Base-by-base conservation (phyloP, 2,888 invertebrate species). In the Nectonema munidae region DNA sequence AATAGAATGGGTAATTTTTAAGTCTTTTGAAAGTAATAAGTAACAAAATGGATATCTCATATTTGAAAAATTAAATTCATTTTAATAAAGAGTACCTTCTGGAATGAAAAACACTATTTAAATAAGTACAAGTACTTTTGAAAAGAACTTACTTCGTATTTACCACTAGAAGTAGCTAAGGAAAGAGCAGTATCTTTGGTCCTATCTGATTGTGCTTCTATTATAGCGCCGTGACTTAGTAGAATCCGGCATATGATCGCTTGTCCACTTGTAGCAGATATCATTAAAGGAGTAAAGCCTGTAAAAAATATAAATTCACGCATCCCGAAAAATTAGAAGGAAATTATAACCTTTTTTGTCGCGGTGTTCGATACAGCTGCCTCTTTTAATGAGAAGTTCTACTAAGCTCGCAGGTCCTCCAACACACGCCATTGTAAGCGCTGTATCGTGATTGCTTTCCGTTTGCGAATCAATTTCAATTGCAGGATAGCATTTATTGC, bases 151-250 rank as follows among this genome's bases (percentile, higher is more conserved):
- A 63, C 70, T 59, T 89, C 89, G 56, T 76, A 83, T 46, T 83
- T 66, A 11, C 89, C 89, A 38, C 86, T 83, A 42, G 81, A 81
- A 59, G 89, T 89, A 2, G 89, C 89, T 41, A 95, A 61, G 40
- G 86, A 86, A 16, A 95, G 61, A 1, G 95, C 83, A 13, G 89
- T 89, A 58, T 89, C 95, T 62, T 95, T 95, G 45, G 89, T 95
- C 49, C 89, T 66, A 57, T 95, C 95, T 1, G 83, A 83, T 60
- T 89, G 86, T 21, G 89, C 89, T 55, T 95, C 95, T 47, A 95
- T 71, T 52, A 86, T 79, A n/a, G 86, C 86, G 44, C 71, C 72
- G 56, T 75, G 69, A 55, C 76, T 77, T 40, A 95, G 59, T 3
- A 95, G 64, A 47, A 77, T 71, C 49, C 86, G 83, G 6, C 86